Evolutionary conservation across 2,888 invertebrate species (phyloP).

Genomic region (Ophonus ardosiacus): DNA sequence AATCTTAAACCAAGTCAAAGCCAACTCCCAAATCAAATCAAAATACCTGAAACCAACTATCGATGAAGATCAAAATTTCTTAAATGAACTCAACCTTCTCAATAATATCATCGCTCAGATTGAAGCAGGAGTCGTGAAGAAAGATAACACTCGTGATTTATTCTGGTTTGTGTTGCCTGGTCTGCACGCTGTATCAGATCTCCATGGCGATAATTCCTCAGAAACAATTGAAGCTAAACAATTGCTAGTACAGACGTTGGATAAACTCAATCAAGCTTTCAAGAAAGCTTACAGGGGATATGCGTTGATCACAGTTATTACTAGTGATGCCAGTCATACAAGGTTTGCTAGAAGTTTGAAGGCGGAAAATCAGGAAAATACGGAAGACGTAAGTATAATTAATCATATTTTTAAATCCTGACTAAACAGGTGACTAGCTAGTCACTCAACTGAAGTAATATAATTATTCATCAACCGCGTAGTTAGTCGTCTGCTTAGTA

Average conservation of each 20-base stretch:
- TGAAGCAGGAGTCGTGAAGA: slow-evolving; percentile 75
- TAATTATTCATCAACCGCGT: no score
- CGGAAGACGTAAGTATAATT: slow-evolving; percentile 66
- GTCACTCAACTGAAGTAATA: no score
- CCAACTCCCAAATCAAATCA: slow-evolving; percentile 51
- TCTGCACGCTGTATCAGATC: slow-evolving; percentile 81
- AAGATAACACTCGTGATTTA: slow-evolving; percentile 81
- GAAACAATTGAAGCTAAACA: slow-evolving; percentile 82
- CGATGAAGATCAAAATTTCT: slow-evolving; percentile 81
- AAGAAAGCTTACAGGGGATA: slow-evolving; percentile 79
- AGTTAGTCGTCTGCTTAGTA: no score
- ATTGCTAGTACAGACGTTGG: slow-evolving; percentile 79
- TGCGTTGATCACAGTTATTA: slow-evolving; percentile 81
- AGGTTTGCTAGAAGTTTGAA: slow-evolving; percentile 75
- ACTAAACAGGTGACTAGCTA: no score
- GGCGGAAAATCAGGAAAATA: slow-evolving; percentile 65
- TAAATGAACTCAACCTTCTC: slow-evolving; percentile 80
- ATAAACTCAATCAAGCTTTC: slow-evolving; percentile 78
- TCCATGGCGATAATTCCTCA: slow-evolving; percentile 82
- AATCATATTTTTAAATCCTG: no score
- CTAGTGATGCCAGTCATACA: slow-evolving; percentile 83
- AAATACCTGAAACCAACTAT: slow-evolving; percentile 72
- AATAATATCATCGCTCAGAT: slow-evolving; percentile 74
- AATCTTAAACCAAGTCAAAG: slow-evolving; percentile 66
- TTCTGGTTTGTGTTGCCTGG: slow-evolving; percentile 82